These are phyloP conservation scores for Acrossocheilus wenchowensis DNA, from an alignment of 2,797 vertebrate genomes.

Conservation along the genomic window DNA sequence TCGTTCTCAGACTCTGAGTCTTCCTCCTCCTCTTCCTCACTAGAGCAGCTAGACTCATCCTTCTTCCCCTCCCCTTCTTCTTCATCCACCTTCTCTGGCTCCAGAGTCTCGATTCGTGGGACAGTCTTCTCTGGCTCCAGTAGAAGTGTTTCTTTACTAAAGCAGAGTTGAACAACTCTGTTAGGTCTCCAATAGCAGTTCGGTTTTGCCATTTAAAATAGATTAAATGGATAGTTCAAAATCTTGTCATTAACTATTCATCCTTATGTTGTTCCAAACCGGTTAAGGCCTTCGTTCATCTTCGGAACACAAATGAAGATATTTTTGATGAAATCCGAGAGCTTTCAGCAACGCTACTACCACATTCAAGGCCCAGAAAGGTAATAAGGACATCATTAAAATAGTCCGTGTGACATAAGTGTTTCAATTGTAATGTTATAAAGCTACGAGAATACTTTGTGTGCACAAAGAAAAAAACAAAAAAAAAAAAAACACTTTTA, in stretches of 20 bases:
- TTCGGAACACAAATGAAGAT: neutral
- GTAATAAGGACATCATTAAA: neutral
- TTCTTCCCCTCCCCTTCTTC: slow-evolving; percentile 97
- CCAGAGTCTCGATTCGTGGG: slow-evolving; percentile 90
- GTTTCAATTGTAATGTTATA: neutral
- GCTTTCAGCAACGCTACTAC: neutral
- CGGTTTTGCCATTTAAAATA: neutral
- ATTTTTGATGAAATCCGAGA: neutral
- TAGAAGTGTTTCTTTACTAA: slow-evolving; percentile 92
- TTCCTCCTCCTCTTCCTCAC: slow-evolving; percentile 98
- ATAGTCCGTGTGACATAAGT: neutral
- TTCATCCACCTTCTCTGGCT: slow-evolving; percentile 95
- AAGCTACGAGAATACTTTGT: neutral
- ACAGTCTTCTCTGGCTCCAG: slow-evolving; percentile 92
- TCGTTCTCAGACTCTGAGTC: slow-evolving; percentile 97
- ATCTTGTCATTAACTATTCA: neutral
- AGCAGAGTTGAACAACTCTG: slow-evolving; percentile 22
- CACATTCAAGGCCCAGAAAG: neutral
- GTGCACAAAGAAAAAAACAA: neutral
- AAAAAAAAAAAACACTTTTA: no score
- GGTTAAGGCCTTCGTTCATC: neutral
- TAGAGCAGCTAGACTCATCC: slow-evolving; percentile 98
- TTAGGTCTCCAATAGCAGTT: neutral
- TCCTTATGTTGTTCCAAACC: neutral
- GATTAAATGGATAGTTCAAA: neutral